Conservation (phyloP, 1,140 invertebrate species). For the Caenorhabditis briggsae region DNA sequence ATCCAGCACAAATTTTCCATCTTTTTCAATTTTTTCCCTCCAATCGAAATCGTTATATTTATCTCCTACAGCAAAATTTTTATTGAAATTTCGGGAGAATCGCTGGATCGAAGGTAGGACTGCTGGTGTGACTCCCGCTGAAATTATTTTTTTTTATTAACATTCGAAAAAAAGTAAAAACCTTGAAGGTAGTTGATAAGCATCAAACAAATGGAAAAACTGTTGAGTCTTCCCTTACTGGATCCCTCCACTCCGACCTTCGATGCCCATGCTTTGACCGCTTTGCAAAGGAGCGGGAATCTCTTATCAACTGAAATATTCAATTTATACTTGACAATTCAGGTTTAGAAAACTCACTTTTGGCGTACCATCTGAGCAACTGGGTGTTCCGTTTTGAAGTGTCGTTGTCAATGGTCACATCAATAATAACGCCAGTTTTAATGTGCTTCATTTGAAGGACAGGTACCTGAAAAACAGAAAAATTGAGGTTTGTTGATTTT, state of each 20-base stretch:
- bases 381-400: conserved; percentile 3
- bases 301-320: background rate
- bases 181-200: background rate
- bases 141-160: background rate
- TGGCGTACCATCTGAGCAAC: background rate
- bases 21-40: background rate
- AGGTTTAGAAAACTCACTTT: background rate
- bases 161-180: background rate
- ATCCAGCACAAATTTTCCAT: background rate
- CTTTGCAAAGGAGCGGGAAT: conserved; percentile 8
- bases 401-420: conserved; percentile 14
- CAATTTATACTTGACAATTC: background rate
- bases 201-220: conserved; percentile 13
- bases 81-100: too few relatives aligned
- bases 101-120: too few relatives aligned
- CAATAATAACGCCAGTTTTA: background rate
- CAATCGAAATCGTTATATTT: background rate
- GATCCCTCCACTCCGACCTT: background rate
- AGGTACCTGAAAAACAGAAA: background rate
- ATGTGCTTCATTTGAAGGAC: background rate
- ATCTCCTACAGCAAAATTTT: background rate
- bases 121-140: background rate
- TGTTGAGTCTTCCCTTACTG: background rate
- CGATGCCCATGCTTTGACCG: conserved; percentile 8
- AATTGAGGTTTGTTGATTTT: background rate